Base-by-base conservation (phyloP, 2,797 vertebrate genomes). In the Pseudochaenichthys georgianus region DNA sequence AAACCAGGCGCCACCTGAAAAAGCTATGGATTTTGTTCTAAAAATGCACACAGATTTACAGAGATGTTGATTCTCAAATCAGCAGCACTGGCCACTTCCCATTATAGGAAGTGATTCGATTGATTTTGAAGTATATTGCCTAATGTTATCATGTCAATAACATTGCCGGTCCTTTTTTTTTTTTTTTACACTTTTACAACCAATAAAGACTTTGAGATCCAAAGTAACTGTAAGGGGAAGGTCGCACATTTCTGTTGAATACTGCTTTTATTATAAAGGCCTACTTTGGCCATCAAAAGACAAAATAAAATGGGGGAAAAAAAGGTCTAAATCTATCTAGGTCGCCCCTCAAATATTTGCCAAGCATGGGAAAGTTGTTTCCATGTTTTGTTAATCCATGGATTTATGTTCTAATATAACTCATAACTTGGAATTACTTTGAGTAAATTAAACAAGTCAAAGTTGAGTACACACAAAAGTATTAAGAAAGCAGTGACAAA, bases 401-500 rank as follows among this genome's bases (percentile, higher is more conserved):
- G 51, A 70, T 48, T 23, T 13, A n/a, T 42, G 12, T 31, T 60
- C 19, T 51, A 13, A 17, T 50, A 4, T 53, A 59, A 70, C 53
- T 38, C 2, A 48, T 46, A 38, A 42, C 5, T 61, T 84, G 67
- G 52, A 65, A 34, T 23, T 13, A 10, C 51, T 19, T 6, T 9
- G 16, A 31, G 42, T 19, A 61, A 69, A 67, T 70, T 34, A 67
- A 45, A 65, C 13, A 64, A 70, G 58, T 66, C 57, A 54, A 45
- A 66, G 57, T 64, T 38, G 57, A 69, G 57, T 51, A 58, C 43
- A 73, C 74, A 69, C 46, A 47, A 55, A 45, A 77, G 64, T 23
- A 70, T 69, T 62, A 70, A 71, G 77, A 81, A 89, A 91, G 78
- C 46, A 57, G 21, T 7, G 5, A 0, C 23, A 15, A 66, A 45